Base-by-base conservation (phyloP, 53 echinoderm and acorn worm species). In the Antedon mediterranea region DNA sequence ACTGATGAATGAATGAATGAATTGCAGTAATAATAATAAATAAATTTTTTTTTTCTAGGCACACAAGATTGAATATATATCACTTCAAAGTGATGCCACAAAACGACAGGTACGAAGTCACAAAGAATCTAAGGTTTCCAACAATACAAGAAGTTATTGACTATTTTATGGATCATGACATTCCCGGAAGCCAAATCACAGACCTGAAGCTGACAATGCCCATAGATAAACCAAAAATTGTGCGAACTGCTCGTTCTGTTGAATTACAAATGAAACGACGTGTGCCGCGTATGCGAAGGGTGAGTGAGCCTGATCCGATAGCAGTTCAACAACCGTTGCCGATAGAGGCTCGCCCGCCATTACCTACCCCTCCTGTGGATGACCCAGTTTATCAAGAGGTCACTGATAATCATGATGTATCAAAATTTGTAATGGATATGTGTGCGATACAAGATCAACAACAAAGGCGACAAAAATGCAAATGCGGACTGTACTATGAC, bases 51-150 rank as follows among this genome's bases (percentile, higher is more conserved):
- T 83, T 79, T 34, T 30, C 9, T 4, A 90, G 90, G 33, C 83
- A 87, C 57, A 87, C 84, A 27, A 79, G 80, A 4, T 71, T 77
- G 20, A 87, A 90, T 32, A 84, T 90, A 30, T 90, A 90, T 32
- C 84, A 90, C 74, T 90, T 90, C 85, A 87, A 90, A 31, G 87
- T 90, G 34, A 78, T 85, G 33, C 76, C 43, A 31, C 32, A 73
- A 0, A 23, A 28, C 23, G 73, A 43, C 28, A 32, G 71, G 34
- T 87, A 79, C 41, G 80, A 79, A 31, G 90, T 90, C 13, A 84
- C 87, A 4, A 85, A 84, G 13, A 73, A 42, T 18, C 78, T 87
- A 4, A 82, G 37, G 15, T 90, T 90, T 74, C 28, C 29, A 23
- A 43, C 77, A 5, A 84, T 90, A 0, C 15, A 34, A 3, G 73